Percentiles rank a stretch among this genome's conserved stretches.
phyloP scores from a whole-genome alignment of 2,888 invertebrate genomes.

The Galeruca laticollis region DNA sequence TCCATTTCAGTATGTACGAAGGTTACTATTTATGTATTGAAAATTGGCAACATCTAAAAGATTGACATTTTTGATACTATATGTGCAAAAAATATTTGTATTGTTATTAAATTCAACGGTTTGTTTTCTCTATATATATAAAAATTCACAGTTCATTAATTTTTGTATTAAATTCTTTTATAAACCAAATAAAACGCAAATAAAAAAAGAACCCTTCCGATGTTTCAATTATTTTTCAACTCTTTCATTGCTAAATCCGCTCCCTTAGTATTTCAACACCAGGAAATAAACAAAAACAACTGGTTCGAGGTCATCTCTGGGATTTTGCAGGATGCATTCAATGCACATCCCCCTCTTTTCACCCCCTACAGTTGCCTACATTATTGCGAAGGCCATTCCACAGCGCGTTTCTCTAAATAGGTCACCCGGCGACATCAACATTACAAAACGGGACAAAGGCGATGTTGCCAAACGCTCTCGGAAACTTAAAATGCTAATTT shows the following conservation, averaged over 20 bases:
- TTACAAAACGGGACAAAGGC: constrained; percentile 24
- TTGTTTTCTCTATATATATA: too few relatives aligned
- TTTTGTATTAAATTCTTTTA: neutral
- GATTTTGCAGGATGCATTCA: constrained; percentile 31
- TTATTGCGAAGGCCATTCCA: constrained; percentile 22
- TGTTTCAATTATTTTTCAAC: neutral
- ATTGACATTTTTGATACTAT: too few relatives aligned
- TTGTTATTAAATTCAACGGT: too few relatives aligned
- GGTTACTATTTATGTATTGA: too few relatives aligned
- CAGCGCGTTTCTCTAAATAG: constrained; percentile 18
- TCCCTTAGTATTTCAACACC: neutral
- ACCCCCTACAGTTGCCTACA: constrained; percentile 2
- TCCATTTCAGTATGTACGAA: too few relatives aligned
- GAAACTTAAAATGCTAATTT: too few relatives aligned
- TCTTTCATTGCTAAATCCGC: constrained; percentile 4
- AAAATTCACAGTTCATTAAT: too few relatives aligned
- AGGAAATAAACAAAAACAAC: constrained; percentile 28
- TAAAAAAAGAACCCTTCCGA: neutral
- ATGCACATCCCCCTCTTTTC: constrained; percentile 20
- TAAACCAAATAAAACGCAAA: neutral
- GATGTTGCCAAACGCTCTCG: neutral
- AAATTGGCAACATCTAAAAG: too few relatives aligned
- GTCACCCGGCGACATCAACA: constrained; percentile 25
- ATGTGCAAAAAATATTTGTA: too few relatives aligned
- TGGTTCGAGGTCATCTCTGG: constrained; percentile 26